Evolutionary conservation across 2,113 vertebrate species (phyloP), one percentile per base, ranked within the genome.

Genomic region (Platycercus adscitus): DNA sequence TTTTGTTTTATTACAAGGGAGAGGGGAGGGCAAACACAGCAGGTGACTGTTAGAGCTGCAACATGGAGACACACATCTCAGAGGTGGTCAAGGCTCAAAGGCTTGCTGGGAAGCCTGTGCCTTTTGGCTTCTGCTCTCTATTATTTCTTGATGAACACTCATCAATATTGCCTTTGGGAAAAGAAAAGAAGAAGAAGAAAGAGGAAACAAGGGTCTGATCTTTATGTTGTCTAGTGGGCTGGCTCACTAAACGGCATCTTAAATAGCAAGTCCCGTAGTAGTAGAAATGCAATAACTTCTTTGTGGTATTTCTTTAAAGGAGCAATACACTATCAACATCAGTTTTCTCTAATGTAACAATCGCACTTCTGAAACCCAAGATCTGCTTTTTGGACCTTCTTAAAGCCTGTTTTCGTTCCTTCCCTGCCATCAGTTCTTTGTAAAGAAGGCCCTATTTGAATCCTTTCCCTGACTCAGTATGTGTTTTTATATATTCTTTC

Each of bases 71-170:
- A 88, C 43, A 88, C 91, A 90, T 93, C 91, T 93, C 88, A 75
- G 88, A 86, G 82, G 90, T 37, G 55, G 81, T 53, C 79, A 89
- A 66, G 29, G 61, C 41, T 86, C 78, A 77, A 88, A 77, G 50
- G 39, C 49, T 88, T 78, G 58, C 68, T 83, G 76, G 55, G 82
- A 70, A 88, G 29, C 33, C 60, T 71, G 33, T 76, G 58, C 16
- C 76, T 70, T 91, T 76, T 88, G 56, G 46, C 55, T 88, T 65
- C 87, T 93, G 33, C 20, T 91, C 41, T 80, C 46, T 81, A 24
- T 86, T 83, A 91, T 91, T 90, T 88, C 64, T 86, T 39, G 66
- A 60, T 87, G 66, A 96, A 28, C 19, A 70, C 76, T 77, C 76
- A 61, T 87, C 41, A 86, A 33, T 46, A 53, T 41, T 82, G 50